Evolutionary conservation across 2,797 vertebrate genomes (phyloP).

Genomic region (Typhlichthys eigenmanni): DNA sequence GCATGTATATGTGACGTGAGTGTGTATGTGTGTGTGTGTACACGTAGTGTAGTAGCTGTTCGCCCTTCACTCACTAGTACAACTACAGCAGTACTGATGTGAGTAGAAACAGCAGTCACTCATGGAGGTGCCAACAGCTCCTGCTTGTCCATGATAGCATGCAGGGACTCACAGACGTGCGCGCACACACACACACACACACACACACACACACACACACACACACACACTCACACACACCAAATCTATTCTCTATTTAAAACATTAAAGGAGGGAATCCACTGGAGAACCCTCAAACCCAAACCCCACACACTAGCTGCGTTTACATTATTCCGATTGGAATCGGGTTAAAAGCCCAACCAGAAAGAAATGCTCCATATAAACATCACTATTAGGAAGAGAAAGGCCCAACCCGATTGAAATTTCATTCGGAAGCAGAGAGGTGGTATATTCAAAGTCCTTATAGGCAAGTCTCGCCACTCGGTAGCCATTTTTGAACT

Average conservation of each 20-base stretch:
- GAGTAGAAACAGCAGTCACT: constrained; percentile 58
- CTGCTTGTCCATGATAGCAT: constrained; percentile 44
- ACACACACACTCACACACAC: constrained; percentile 12
- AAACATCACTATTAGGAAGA: too few species aligned
- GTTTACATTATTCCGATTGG: too few species aligned
- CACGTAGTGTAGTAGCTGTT: constrained; percentile 58
- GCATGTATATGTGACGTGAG: not conserved
- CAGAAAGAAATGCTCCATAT: too few species aligned
- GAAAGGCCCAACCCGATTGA: too few species aligned
- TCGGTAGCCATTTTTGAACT: too few species aligned
- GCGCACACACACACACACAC: constrained; percentile 6
- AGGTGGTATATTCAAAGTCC: too few species aligned
- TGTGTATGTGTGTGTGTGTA: constrained; percentile 3
- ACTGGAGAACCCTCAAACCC: not conserved
- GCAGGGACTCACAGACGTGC: constrained; percentile 18
- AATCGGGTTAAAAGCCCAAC: too few species aligned
- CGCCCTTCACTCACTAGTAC: constrained; percentile 43
- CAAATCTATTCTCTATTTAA: constrained; percentile 53
- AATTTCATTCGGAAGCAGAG: too few species aligned
- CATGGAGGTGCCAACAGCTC: constrained; percentile 63
- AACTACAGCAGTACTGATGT: constrained; percentile 54
- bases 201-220: constrained; percentile 8
- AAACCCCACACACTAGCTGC: not conserved
- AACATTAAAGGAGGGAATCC: constrained; percentile 32
- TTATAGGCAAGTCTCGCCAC: too few species aligned